Conservation (phyloP, 1,140 invertebrate genomes). For the Sitodiplosis mosellana region DNA sequence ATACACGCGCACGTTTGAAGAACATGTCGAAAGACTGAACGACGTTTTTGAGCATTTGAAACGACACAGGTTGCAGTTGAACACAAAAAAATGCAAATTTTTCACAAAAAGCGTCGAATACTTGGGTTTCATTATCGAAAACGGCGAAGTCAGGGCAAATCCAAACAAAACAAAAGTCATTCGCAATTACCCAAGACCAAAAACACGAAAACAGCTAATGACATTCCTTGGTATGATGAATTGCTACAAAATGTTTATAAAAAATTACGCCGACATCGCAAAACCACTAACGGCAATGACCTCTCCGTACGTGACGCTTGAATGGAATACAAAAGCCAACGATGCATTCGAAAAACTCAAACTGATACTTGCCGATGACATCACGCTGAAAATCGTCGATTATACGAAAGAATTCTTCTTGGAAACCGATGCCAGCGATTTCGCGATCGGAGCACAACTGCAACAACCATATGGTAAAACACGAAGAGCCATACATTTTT, state of each 20-base stretch:
- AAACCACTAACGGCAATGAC: slow-evolving; percentile 5
- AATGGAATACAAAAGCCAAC: too few species aligned
- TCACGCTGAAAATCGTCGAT: too few species aligned
- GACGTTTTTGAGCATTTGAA: slow-evolving; percentile 15
- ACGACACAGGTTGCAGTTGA: slow-evolving; percentile 8
- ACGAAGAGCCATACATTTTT: too few species aligned
- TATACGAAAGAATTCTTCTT: too few species aligned
- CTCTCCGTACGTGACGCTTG: slow-evolving; percentile 4
- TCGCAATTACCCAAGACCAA: slow-evolving; percentile 10
- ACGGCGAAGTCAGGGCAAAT: slow-evolving; percentile 5
- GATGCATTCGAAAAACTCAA: too few species aligned
- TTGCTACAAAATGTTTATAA: slow-evolving; percentile 6
- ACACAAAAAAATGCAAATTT: slow-evolving; percentile 6
- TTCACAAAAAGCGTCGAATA: slow-evolving; percentile 13
- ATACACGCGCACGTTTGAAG: slow-evolving; percentile 15
- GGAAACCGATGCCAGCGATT: too few species aligned
- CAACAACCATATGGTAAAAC: too few species aligned
- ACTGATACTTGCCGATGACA: too few species aligned
- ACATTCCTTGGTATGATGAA: slow-evolving; percentile 16
- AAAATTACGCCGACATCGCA: slow-evolving; percentile 4
- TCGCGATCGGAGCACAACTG: too few species aligned
- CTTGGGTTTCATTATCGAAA: slow-evolving; percentile 16
- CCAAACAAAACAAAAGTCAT: slow-evolving; percentile 12
- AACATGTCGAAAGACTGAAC: slow-evolving; percentile 16
- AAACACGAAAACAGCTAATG: slow-evolving; percentile 14